These are phyloP conservation scores for Rhinoderma darwinii DNA, from an alignment of 2,113 vertebrate species.

Conservation along the genomic window DNA sequence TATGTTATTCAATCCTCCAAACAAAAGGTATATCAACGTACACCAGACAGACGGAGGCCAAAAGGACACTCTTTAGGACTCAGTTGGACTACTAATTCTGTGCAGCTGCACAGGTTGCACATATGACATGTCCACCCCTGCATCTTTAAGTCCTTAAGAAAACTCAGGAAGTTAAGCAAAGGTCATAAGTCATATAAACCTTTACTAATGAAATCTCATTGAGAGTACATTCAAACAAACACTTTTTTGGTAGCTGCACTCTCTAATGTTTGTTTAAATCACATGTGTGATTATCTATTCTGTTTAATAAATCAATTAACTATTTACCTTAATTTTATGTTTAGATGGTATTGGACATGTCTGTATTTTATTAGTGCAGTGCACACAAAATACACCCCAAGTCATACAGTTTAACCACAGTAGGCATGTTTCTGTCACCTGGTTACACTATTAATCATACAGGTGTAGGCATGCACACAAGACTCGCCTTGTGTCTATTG, in stretches of 20 bases:
- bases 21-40: no score
- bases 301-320: neutral
- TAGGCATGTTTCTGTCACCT: no score
- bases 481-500: no score
- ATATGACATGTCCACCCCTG: neutral
- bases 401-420: neutral
- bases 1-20: no score
- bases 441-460: no score
- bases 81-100: no score
- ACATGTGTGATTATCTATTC: neutral
- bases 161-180: constrained; percentile 29
- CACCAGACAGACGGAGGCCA: no score
- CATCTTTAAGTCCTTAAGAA: constrained; percentile 24
- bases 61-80: no score
- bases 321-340: neutral
- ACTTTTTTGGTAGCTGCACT: neutral
- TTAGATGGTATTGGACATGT: neutral
- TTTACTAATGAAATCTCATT: constrained; percentile 43
- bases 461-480: no score
- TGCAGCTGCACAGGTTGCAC: no score
- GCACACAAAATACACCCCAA: neutral
- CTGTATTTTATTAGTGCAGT: neutral
- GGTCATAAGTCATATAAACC: constrained; percentile 50
- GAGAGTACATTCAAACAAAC: constrained; percentile 11
- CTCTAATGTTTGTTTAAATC: neutral